Evolutionary conservation across 2,113 vertebrate species (phyloP).

Genomic region (Tachycineta bicolor): DNA sequence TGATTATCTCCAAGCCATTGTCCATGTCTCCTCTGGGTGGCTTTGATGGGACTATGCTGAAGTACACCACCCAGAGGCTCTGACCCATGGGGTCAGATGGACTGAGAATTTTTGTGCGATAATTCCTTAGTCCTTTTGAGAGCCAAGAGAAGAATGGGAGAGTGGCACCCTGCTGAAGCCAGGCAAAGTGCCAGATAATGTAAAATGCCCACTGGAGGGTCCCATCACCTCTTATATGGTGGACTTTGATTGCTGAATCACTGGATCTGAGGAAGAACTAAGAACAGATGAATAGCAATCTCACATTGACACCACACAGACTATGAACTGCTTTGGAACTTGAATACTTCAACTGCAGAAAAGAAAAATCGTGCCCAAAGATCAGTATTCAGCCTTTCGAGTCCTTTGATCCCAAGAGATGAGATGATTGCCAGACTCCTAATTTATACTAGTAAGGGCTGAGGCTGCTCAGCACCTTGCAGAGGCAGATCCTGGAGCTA

Average conservation of each 20-base stretch:
- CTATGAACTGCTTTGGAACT: background rate
- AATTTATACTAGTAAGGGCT: background rate
- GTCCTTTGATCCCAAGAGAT: background rate
- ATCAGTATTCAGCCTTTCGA: background rate
- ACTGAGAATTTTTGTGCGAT: background rate
- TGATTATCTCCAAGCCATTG: background rate
- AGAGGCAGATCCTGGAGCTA: background rate
- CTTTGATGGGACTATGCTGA: background rate
- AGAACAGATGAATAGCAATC: background rate
- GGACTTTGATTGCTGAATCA: background rate
- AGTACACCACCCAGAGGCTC: background rate
- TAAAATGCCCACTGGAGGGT: background rate
- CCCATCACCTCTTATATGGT: background rate
- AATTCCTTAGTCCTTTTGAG: background rate
- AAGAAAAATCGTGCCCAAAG: background rate
- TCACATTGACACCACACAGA: background rate
- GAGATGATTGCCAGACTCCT: background rate
- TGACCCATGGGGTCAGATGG: background rate
- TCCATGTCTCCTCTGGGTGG: fast-evolving
- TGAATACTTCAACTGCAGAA: background rate
- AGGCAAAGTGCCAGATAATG: background rate
- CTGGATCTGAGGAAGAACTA: background rate
- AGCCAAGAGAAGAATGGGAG: background rate
- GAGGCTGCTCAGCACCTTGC: background rate
- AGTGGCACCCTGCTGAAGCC: background rate